phyloP scores from a whole-genome alignment of 2,113 vertebrate species.

The Pteronura brasiliensis region DNA sequence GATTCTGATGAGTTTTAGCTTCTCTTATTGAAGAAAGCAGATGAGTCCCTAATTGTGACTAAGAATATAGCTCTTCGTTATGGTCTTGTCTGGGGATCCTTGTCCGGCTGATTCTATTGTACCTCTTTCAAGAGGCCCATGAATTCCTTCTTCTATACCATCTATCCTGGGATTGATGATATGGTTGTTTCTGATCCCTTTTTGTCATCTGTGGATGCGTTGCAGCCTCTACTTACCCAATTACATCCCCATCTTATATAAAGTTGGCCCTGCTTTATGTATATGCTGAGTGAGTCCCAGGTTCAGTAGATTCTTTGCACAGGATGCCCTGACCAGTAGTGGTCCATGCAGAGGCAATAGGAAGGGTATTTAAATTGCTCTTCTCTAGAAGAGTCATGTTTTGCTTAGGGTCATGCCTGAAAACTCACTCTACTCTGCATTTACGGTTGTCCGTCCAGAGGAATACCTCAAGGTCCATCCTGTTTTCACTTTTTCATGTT shows the following conservation, averaged over 20 bases:
- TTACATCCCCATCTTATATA: background rate
- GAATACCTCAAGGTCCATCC: no score
- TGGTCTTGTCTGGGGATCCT: background rate
- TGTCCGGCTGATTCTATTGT: background rate
- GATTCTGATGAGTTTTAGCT: background rate
- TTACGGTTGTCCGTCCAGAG: background rate
- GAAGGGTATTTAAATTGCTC: background rate
- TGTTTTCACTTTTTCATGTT: background rate
- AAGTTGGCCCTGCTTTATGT: background rate
- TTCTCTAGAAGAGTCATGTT: background rate
- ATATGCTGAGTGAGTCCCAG: background rate
- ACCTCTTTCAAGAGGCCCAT: background rate
- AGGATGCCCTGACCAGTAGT: background rate
- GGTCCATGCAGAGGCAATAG: background rate
- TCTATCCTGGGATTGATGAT: background rate
- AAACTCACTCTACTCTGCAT: background rate
- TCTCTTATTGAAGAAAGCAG: background rate
- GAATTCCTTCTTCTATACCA: background rate
- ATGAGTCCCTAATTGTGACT: background rate
- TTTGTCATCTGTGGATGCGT: background rate
- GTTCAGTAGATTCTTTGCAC: background rate
- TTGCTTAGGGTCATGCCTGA: background rate
- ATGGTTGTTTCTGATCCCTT: background rate
- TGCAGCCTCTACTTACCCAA: background rate
- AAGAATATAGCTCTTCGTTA: background rate